Percentiles rank a stretch among this genome's conserved stretches.
Conservation (phyloP, 2,888 invertebrate species). For the Zhuqinia jingwanae region DNA sequence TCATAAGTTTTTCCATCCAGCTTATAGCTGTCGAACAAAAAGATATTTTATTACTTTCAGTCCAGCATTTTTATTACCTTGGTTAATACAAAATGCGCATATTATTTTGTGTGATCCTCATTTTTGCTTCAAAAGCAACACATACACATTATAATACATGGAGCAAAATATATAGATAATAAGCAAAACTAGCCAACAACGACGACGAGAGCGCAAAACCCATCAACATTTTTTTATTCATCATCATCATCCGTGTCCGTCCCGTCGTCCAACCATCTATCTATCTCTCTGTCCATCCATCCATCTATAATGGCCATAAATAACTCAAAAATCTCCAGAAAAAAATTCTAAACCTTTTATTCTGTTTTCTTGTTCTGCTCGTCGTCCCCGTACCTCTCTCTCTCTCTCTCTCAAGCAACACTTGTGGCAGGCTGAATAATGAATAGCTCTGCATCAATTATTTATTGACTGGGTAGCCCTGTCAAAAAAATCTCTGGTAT, state of each 20-base stretch:
- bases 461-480: slow-evolving; percentile 68
- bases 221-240: slow-evolving; percentile 26
- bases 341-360: slow-evolving; percentile 48
- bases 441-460: slow-evolving; percentile 70
- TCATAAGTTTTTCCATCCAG: slow-evolving; percentile 4
- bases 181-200: slow-evolving; percentile 7
- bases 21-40: slow-evolving; percentile 16
- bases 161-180: too few relatives aligned
- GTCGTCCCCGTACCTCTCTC: not conserved
- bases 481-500: slow-evolving; percentile 56
- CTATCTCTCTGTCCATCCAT: slow-evolving; percentile 64
- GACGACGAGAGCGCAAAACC: slow-evolving; percentile 25
- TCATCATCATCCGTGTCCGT: slow-evolving; percentile 45
- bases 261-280: slow-evolving; percentile 35
- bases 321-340: slow-evolving; percentile 71
- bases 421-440: slow-evolving; percentile 68
- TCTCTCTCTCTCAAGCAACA: slow-evolving; percentile 49
- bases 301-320: slow-evolving; percentile 68
- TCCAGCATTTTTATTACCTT: slow-evolving; percentile 29
- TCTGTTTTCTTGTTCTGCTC: slow-evolving; percentile 40
- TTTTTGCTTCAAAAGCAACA: slow-evolving; percentile 24
- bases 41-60: slow-evolving; percentile 35
- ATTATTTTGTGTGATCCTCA: slow-evolving; percentile 14
- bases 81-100: slow-evolving; percentile 44
- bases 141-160: slow-evolving; percentile 48